These are phyloP conservation scores for Leptestheria dahalacensis DNA, from an alignment of 1,140 invertebrate genomes.

Conservation along the genomic window DNA sequence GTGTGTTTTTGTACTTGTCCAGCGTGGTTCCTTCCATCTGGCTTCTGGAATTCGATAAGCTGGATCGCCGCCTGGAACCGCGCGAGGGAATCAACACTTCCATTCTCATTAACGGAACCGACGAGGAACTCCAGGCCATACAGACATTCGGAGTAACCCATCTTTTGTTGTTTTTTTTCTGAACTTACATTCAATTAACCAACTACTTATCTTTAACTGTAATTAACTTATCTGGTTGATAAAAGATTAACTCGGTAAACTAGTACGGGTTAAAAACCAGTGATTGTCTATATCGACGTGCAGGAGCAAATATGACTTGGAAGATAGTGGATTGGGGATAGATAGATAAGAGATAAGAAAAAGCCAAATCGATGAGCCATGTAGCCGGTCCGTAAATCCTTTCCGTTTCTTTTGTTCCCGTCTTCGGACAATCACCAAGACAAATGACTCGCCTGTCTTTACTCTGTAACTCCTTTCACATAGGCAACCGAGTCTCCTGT, in stretches of 20 bases:
- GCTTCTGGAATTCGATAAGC: slow-evolving; percentile 67
- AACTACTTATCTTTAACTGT: neutral
- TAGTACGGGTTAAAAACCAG: too few relatives aligned
- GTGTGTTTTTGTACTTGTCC: slow-evolving; percentile 63
- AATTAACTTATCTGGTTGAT: neutral
- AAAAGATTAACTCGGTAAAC: too few relatives aligned
- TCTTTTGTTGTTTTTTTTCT: neutral
- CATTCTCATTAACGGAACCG: slow-evolving; percentile 7
- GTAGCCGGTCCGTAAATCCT: neutral
- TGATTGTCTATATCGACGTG: too few relatives aligned
- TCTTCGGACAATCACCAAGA: neutral
- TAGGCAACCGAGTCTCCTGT: too few relatives aligned
- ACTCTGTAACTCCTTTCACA: neutral
- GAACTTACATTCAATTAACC: neutral
- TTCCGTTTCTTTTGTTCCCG: neutral
- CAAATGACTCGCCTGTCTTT: neutral
- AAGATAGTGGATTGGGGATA: neutral
- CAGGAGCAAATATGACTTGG: neutral
- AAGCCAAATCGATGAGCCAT: neutral
- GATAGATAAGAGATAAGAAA: neutral
- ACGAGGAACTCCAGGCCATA: slow-evolving; percentile 40
- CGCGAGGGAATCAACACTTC: slow-evolving; percentile 6
- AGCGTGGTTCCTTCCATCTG: slow-evolving; percentile 71
- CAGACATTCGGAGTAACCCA: slow-evolving; percentile 17
- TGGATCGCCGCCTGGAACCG: slow-evolving; percentile 37